Percentiles rank a stretch among this genome's conserved stretches.
Conservation (phyloP, 2,888 invertebrate species). For the Agriopis leucophaearia region DNA sequence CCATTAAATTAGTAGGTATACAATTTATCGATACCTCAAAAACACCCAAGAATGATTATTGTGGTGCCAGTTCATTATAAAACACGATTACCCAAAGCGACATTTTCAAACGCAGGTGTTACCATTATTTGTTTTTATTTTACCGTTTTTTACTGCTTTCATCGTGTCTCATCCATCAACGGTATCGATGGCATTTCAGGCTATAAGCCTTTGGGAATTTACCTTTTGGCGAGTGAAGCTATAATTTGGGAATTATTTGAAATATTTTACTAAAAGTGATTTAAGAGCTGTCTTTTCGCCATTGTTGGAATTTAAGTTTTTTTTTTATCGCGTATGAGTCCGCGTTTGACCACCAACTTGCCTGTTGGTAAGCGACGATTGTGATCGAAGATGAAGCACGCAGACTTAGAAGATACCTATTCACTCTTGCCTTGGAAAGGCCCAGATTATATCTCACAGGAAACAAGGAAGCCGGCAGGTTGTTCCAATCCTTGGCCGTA, state of each 20-base stretch:
- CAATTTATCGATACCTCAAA: not conserved
- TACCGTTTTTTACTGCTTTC: constrained; percentile 35
- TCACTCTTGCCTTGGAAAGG: too few species aligned
- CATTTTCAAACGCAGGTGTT: constrained; percentile 43
- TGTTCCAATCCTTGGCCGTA: too few species aligned
- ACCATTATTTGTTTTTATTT: constrained; percentile 33
- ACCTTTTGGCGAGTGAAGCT: constrained; percentile 25
- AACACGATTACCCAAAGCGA: constrained; percentile 40
- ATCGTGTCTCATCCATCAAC: constrained; percentile 33
- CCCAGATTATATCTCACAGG: too few species aligned
- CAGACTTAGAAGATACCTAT: too few species aligned
- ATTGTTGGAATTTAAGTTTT: not conserved
- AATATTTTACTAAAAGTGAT: not conserved
- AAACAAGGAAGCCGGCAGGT: too few species aligned
- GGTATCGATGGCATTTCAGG: constrained; percentile 33
- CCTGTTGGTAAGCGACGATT: too few species aligned
- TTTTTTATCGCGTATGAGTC: too few species aligned
- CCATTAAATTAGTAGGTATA: too few species aligned
- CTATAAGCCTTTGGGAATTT: constrained; percentile 34
- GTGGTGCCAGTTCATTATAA: not conserved
- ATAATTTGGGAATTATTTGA: constrained; percentile 20
- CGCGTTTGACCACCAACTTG: too few species aligned
- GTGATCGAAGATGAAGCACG: too few species aligned
- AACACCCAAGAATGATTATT: not conserved
- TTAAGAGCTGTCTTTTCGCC: not conserved